These are phyloP conservation scores for Ctenochaetus hawaiiensis DNA, from an alignment of 2,797 vertebrate genomes.

Conservation along the genomic window DNA sequence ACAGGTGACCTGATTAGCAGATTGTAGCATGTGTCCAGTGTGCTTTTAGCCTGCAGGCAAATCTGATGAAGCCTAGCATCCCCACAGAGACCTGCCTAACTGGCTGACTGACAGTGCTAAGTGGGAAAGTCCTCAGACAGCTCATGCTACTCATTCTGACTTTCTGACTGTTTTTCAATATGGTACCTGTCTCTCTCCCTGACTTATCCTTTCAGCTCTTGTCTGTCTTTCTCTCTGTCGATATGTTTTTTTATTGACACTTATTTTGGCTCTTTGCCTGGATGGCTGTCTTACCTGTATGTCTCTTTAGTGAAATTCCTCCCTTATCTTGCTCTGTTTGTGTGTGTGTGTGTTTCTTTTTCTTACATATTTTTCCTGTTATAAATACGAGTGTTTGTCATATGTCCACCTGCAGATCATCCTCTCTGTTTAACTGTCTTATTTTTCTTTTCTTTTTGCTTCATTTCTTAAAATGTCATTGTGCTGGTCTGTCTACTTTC, in stretches of 20 bases:
- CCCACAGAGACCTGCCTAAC: constrained; percentile 33
- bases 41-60: constrained; percentile 57
- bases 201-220: constrained; percentile 7
- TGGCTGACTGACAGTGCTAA: constrained; percentile 59
- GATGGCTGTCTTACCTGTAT: not conserved
- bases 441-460: constrained; percentile 11
- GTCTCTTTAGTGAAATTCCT: not conserved
- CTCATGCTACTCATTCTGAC: constrained; percentile 49
- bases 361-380: not conserved
- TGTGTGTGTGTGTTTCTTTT: not conserved
- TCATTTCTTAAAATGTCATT: not conserved
- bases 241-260: not conserved
- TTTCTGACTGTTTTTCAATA: constrained; percentile 38
- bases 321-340: not conserved
- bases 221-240: not conserved
- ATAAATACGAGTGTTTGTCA: not conserved
- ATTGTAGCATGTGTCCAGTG: constrained; percentile 50
- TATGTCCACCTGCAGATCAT: constrained; percentile 14
- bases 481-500: constrained; percentile 18
- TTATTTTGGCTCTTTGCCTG: not conserved
- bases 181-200: constrained; percentile 14
- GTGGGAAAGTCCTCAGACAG: constrained; percentile 65
- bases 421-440: not conserved
- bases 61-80: constrained; percentile 57
- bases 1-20: constrained; percentile 77